phyloP scores from a whole-genome alignment of 2,797 vertebrate genomes.

The Kryptolebias ocellatus region DNA sequence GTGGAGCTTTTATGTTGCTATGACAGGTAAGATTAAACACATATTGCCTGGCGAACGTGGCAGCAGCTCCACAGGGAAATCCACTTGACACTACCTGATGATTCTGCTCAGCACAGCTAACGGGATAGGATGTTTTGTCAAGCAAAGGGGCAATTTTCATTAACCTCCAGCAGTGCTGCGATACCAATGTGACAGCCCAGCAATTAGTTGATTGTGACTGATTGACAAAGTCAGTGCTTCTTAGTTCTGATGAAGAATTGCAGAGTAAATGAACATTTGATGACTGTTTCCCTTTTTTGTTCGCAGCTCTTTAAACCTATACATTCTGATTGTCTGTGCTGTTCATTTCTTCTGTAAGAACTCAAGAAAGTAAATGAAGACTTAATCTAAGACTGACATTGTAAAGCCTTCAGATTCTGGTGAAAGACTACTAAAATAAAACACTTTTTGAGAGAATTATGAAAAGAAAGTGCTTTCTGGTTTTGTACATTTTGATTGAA shows the following conservation, averaged over 20 bases:
- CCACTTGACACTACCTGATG: conserved; percentile 61
- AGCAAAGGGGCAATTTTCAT: conserved; percentile 85
- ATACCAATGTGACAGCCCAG: conserved; percentile 85
- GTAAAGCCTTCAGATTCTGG: too few relatives aligned
- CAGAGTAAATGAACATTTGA: conserved; percentile 15
- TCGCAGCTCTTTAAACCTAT: not conserved
- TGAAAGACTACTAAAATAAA: too few relatives aligned
- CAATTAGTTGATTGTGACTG: conserved; percentile 89
- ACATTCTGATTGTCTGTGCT: not conserved
- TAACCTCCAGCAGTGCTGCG: conserved; percentile 86
- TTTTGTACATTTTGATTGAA: not conserved
- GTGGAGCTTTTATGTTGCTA: conserved; percentile 33
- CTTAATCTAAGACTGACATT: not conserved
- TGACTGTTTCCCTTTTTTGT: conserved; percentile 6
- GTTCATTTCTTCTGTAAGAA: too few relatives aligned
- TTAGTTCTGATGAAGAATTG: conserved; percentile 29
- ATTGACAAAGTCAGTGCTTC: conserved; percentile 68
- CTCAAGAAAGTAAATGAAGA: not conserved
- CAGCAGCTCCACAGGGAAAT: conserved; percentile 58
- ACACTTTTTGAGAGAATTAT: too few relatives aligned
- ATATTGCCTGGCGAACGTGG: conserved; percentile 31
- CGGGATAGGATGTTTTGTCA: conserved; percentile 78
- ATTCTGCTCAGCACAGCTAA: conserved; percentile 61
- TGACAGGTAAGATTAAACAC: conserved; percentile 50
- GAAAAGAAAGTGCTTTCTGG: not conserved